Conservation (phyloP, 2,113 vertebrate species). For the Sander lucioperca region DNA sequence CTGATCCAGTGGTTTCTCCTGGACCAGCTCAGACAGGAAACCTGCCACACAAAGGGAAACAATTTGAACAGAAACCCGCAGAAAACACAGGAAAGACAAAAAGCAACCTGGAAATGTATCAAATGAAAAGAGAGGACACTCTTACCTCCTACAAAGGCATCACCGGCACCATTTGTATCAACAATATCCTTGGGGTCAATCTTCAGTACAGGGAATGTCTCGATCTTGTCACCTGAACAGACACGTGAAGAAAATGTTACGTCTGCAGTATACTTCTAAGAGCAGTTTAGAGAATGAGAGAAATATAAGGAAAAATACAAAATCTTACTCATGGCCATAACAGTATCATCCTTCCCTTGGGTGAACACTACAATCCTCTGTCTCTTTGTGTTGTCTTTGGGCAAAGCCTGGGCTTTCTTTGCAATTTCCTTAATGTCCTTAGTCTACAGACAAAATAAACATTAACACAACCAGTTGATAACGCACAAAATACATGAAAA, state of each 20-base stretch:
- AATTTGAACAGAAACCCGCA: neutral
- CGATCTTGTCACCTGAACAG: constrained; percentile 85
- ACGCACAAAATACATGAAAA: neutral
- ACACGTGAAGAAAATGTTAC: constrained; percentile 44
- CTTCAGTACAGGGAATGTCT: constrained; percentile 89
- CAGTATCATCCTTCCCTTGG: constrained; percentile 92
- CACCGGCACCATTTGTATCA: constrained; percentile 97
- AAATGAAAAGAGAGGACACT: neutral
- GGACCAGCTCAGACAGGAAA: constrained; percentile 95
- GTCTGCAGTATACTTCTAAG: neutral
- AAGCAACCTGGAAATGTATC: neutral
- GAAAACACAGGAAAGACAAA: neutral
- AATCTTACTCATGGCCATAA: constrained; percentile 88
- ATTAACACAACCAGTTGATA: constrained; percentile 2
- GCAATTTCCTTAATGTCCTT: constrained; percentile 94
- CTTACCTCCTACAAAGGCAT: constrained; percentile 98
- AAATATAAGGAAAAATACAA: neutral
- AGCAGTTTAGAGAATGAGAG: neutral
- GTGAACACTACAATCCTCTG: constrained; percentile 92
- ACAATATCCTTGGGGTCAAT: constrained; percentile 94
- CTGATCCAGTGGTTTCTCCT: constrained; percentile 88
- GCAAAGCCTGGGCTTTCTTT: constrained; percentile 90
- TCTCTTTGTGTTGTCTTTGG: constrained; percentile 92
- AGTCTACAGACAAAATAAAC: constrained; percentile 84
- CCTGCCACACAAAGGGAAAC: constrained; percentile 77